Conservation (phyloP, 2,797 vertebrate genomes). For the Crocodylus rhombifer region DNA sequence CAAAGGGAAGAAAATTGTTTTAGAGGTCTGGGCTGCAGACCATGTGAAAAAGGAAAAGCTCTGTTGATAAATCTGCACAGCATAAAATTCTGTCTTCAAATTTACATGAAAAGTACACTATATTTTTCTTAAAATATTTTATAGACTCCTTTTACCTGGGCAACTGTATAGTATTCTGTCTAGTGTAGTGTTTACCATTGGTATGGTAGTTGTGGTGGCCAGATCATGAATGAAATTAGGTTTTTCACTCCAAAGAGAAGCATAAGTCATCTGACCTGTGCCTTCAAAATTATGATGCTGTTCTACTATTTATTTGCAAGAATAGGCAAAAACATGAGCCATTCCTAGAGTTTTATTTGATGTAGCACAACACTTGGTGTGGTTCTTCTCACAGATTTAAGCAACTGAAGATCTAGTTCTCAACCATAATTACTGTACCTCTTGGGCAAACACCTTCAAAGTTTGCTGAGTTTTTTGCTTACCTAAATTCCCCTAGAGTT, state of each 20-base stretch:
- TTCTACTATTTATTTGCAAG: background rate
- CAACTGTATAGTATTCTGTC: background rate
- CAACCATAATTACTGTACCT: background rate
- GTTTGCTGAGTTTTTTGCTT: background rate
- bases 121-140: background rate
- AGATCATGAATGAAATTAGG: background rate
- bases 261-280: background rate
- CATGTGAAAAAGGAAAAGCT: no score
- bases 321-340: background rate
- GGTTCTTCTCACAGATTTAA: background rate
- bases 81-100: background rate
- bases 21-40: background rate
- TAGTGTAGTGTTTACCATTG: fast-evolving
- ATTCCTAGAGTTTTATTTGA: background rate
- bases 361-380: background rate
- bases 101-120: background rate
- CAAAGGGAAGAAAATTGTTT: background rate
- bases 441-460: background rate
- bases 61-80: background rate
- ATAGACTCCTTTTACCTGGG: background rate
- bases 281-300: background rate
- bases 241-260: background rate
- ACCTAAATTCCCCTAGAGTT: background rate
- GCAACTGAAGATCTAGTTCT: background rate
- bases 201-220: background rate